Evolutionary conservation across 1,140 invertebrate species (phyloP), one percentile per base, ranked within the genome.

Genomic region (Wasmannia auropunctata): DNA sequence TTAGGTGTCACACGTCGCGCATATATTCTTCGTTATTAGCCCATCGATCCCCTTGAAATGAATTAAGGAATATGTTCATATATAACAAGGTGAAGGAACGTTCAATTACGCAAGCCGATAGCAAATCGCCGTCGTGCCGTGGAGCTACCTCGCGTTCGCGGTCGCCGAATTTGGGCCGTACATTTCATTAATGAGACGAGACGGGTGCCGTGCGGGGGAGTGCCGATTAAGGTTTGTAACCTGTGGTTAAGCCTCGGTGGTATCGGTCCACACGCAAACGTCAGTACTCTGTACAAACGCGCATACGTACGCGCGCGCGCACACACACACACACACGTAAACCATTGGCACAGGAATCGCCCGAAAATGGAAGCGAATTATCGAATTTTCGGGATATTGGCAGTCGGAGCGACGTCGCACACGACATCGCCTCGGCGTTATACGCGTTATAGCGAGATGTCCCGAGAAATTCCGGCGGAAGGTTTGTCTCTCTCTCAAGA

Each of bases 321-420:
- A 7, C 28, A 14, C 19, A 14, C 7, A 16, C 22, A 16, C 11
- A 25, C 25, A 51, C 62, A 70, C 31, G 63, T 25, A 40, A 60
- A n/a, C 54, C 51, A 60, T 77, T 69, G 60, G 49, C 51, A 65
- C 76, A 31, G 40, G 77, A 60, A 49, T 80, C 60, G 25, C 43
- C n/a, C 54, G 81, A 76, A 77, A 87, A 85, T 77, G 63, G 86
- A 51, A 46, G 74, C 3, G 54, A 69, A 72, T 86, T 80, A 88
- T 88, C 84, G 86, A 88, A 86, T 88, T 88, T 86, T 62, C 75
- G 8, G 65, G 67, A 80, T 86, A 86, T 86, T 72, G 86, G 56
- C 67, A 87, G 56, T 46, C 60, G 51, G 40, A 63, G 37, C 56
- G 60, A 72, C 79, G 69, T 69, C 77, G 34, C 51, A 22, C 77